Percentiles rank a stretch among this genome's conserved stretches.
Evolutionary conservation across 2,888 invertebrate species (phyloP).

Genomic region (Thalpophila matura): DNA sequence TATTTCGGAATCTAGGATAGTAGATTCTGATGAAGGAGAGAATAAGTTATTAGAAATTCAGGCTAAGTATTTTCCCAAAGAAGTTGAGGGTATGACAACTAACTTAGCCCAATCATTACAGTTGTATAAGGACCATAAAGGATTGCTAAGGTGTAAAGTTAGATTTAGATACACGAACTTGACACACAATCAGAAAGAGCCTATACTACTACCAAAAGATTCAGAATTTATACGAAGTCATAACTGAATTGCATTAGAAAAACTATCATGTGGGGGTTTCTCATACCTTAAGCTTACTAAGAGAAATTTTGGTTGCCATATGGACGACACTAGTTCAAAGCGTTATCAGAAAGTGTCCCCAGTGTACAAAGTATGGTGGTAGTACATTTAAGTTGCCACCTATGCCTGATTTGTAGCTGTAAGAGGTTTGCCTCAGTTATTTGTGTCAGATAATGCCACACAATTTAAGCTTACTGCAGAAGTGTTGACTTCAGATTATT

Average conservation of each 20-base stretch:
- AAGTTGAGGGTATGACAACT: constrained; percentile 2
- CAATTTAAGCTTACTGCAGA: no score
- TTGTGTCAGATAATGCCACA: constrained; percentile 4
- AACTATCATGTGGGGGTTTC: constrained; percentile 9
- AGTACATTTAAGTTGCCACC: constrained; percentile 14
- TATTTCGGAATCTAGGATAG: no score
- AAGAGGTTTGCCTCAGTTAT: constrained; percentile 4
- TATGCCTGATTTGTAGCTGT: constrained; percentile 15
- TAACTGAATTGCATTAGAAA: constrained; percentile 5
- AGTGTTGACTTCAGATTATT: constrained; percentile 7
- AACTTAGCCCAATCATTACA: constrained; percentile 1
- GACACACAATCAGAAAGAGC: constrained; percentile 8
- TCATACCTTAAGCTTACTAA: constrained; percentile 1
- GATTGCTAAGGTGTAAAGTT: constrained; percentile 10
- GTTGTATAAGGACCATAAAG: constrained; percentile 14
- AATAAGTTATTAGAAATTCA: no score
- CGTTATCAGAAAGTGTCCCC: constrained; percentile 9
- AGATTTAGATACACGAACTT: constrained; percentile 4
- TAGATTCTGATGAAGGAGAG: constrained; percentile 24
- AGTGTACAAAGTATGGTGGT: constrained; percentile 12
- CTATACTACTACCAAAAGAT: constrained; percentile 10
- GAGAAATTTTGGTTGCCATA: constrained; percentile 13
- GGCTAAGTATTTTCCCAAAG: constrained; percentile 1
- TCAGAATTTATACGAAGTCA: background rate
- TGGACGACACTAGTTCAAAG: constrained; percentile 16